Conservation (phyloP, 2,113 vertebrate species). For the Brienomyrus longianalis region DNA sequence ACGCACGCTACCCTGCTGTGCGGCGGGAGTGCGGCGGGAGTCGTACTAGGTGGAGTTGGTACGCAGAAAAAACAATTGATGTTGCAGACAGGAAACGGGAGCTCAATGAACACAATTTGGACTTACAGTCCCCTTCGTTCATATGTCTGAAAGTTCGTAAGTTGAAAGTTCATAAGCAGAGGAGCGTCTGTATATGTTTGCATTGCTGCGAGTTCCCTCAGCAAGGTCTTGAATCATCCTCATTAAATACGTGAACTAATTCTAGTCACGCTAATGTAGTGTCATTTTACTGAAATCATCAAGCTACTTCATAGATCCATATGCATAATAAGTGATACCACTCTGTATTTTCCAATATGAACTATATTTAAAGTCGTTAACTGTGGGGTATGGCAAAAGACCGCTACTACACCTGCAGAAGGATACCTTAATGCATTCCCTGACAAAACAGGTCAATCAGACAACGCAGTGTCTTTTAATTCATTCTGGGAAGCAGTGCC, state of each 20-base stretch:
- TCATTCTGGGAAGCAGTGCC: neutral
- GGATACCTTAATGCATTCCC: neutral
- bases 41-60: no score
- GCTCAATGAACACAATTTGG: no score
- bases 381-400: neutral
- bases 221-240: neutral
- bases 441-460: neutral
- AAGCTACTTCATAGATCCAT: neutral
- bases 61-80: no score
- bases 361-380: neutral
- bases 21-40: no score
- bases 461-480: neutral
- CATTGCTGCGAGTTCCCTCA: neutral
- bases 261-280: neutral
- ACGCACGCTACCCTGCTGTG: no score
- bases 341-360: neutral
- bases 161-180: no score
- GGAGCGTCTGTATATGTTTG: neutral
- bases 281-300: neutral
- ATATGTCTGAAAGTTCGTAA: no score
- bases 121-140: no score
- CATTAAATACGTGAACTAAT: neutral
- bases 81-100: no score
- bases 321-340: neutral
- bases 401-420: neutral